phyloP scores from a whole-genome alignment of 2,888 invertebrate genomes.

The Aspidiotus destructor region DNA sequence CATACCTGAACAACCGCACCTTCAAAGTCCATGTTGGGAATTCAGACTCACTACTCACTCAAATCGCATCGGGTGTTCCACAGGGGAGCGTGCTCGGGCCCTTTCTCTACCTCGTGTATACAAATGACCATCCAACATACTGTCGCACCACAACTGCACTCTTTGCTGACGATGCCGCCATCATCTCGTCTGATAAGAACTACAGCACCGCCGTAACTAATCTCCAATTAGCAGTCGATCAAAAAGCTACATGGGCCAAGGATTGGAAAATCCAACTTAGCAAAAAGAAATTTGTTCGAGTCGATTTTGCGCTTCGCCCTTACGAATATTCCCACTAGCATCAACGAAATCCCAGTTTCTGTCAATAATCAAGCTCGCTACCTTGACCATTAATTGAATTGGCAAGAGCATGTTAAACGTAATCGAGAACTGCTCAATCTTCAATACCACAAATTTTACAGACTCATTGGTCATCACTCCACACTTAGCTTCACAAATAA shows the following conservation, averaged over 20 bases:
- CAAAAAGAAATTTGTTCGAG: not conserved
- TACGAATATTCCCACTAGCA: not conserved
- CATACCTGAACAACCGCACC: too few species aligned
- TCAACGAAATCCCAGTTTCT: not conserved
- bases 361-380: not conserved
- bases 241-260: not conserved
- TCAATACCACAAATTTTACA: not conserved
- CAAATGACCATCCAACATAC: too few species aligned
- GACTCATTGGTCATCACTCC: not conserved
- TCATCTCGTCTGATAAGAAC: not conserved
- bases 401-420: not conserved
- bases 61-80: too few species aligned
- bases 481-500: not conserved
- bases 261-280: too few species aligned
- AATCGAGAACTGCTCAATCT: not conserved
- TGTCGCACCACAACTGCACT: too few species aligned
- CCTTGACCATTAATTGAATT: not conserved
- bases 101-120: too few species aligned
- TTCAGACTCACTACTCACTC: too few species aligned
- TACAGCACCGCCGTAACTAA: not conserved
- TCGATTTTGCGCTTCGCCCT: not conserved
- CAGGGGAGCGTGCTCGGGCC: too few species aligned
- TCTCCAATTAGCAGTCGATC: not conserved
- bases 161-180: not conserved
- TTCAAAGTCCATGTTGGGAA: too few species aligned